Evolutionary conservation across 1,140 invertebrate species (phyloP).

Genomic region (Hyles euphorbiae): DNA sequence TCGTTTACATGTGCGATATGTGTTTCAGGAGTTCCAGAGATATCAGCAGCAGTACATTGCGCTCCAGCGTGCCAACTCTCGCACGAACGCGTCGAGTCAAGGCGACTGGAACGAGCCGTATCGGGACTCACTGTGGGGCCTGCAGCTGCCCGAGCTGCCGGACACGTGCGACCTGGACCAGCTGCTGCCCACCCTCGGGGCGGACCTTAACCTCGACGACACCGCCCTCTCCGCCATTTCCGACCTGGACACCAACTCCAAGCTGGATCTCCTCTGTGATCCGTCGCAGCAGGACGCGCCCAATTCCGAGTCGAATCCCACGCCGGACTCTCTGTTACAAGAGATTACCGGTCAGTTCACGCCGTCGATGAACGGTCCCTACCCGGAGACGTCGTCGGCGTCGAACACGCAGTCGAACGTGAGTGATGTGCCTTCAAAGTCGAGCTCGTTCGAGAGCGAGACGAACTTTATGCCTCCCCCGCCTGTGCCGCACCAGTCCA

Average conservation of each 20-base stretch:
- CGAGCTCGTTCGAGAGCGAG: conserved; percentile 76
- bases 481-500: conserved; percentile 48
- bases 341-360: conserved; percentile 50
- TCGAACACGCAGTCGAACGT: conserved; percentile 29
- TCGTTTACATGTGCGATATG: not conserved
- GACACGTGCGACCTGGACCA: conserved; percentile 78
- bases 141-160: conserved; percentile 55
- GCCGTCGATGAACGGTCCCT: conserved; percentile 42
- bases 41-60: conserved; percentile 79
- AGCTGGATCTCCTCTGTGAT: conserved; percentile 59
- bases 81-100: conserved; percentile 23
- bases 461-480: conserved; percentile 67
- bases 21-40: conserved; percentile 75
- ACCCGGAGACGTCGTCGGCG: conserved; percentile 24
- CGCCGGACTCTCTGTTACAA: conserved; percentile 48
- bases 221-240: conserved; percentile 58
- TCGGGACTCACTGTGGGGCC: conserved; percentile 48
- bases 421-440: conserved; percentile 60
- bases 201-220: conserved; percentile 73
- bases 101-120: conserved; percentile 63
- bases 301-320: conserved; percentile 29
- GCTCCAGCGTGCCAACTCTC: conserved; percentile 68
- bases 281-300: conserved; percentile 27
- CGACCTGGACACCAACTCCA: conserved; percentile 72
- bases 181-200: conserved; percentile 77